Conservation (phyloP, 2,113 vertebrate species). For the Pipra filicauda region DNA sequence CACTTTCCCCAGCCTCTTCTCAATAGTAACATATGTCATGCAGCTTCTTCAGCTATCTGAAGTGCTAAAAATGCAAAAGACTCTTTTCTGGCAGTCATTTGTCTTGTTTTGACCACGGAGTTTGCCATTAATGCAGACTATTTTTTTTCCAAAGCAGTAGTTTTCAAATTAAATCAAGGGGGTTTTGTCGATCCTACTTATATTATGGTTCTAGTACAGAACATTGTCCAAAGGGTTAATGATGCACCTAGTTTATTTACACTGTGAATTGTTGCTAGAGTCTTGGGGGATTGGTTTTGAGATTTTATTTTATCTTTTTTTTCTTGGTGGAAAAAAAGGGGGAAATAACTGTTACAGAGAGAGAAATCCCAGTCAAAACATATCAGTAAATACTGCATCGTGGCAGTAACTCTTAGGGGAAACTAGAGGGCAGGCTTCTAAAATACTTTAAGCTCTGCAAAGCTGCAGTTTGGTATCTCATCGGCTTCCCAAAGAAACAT, state of each 20-base stretch:
- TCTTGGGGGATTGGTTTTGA: neutral
- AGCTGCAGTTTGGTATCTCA: neutral
- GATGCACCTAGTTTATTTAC: neutral
- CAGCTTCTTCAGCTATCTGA: neutral
- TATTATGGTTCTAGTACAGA: neutral
- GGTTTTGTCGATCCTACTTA: neutral
- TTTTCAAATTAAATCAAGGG: neutral
- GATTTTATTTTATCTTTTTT: too few species aligned
- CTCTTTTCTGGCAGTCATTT: neutral
- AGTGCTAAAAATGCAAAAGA: neutral
- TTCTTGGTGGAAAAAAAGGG: neutral
- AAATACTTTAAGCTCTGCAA: neutral
- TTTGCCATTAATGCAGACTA: neutral
- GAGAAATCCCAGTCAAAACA: neutral
- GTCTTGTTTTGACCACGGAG: neutral
- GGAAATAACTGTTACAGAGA: neutral
- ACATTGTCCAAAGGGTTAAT: neutral
- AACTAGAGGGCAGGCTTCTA: constrained; percentile 59
- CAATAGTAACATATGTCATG: neutral
- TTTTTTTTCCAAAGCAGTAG: neutral
- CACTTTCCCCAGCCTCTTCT: neutral
- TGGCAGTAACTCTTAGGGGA: constrained; percentile 8
- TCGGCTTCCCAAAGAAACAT: neutral
- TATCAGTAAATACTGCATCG: fast-evolving
- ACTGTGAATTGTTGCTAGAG: neutral